phyloP scores from a whole-genome alignment of 1,140 invertebrate species.

The Acromyrmex echinatior region DNA sequence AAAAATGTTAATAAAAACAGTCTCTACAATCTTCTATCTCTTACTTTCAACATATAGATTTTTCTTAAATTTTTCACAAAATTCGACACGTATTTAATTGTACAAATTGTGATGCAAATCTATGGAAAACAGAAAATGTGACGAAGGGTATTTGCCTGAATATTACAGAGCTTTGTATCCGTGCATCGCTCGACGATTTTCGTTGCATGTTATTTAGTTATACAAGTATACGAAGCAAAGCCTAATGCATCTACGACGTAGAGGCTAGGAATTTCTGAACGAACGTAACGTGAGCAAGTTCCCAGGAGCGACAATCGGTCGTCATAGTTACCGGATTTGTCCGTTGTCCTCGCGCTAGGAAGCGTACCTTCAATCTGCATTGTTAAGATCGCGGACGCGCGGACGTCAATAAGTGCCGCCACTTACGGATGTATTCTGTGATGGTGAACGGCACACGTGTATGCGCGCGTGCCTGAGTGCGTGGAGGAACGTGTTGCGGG shows the following conservation, averaged over 20 bases:
- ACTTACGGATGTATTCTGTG: constrained; percentile 54
- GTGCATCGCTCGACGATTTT: neutral
- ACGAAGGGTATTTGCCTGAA: neutral
- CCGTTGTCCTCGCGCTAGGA: constrained; percentile 56
- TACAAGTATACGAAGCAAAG: neutral
- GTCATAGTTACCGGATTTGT: constrained; percentile 60
- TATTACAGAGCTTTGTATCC: neutral
- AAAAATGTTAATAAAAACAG: neutral
- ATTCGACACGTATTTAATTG: neutral
- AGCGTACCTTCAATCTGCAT: constrained; percentile 64
- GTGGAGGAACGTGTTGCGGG: constrained; percentile 72
- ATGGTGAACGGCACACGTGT: constrained; percentile 28
- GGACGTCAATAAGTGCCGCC: constrained; percentile 61
- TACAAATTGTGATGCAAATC: neutral
- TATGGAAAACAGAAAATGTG: neutral
- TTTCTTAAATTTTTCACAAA: neutral
- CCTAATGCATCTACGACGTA: neutral
- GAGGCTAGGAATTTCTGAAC: constrained; percentile 18
- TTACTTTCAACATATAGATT: neutral
- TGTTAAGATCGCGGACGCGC: constrained; percentile 56
- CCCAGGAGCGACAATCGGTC: constrained; percentile 49
- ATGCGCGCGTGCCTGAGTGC: constrained; percentile 68
- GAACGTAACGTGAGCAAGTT: constrained; percentile 49
- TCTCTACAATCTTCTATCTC: neutral
- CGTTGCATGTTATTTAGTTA: neutral